A percentile compares a stretch with the other conserved stretches of the same genome.
These are phyloP conservation scores for Nipponacmea schrenckii DNA, from an alignment of 2,888 invertebrate species.

Conservation along the genomic window DNA sequence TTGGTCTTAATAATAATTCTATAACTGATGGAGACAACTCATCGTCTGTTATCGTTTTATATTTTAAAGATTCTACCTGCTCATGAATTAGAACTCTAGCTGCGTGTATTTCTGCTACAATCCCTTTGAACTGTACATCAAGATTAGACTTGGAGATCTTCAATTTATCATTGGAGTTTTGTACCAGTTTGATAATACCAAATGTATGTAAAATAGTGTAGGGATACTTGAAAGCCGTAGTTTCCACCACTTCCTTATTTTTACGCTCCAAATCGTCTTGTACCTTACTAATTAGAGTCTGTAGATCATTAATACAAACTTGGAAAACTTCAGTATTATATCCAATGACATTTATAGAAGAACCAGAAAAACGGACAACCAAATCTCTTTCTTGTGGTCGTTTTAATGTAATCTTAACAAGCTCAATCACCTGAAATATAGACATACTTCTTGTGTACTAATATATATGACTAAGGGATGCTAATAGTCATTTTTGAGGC, in stretches of 20 bases:
- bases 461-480: too few species aligned
- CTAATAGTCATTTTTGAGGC: too few species aligned
- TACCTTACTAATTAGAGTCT: background rate
- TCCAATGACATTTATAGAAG: slow-evolving; percentile 11
- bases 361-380: background rate
- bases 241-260: slow-evolving; percentile 14
- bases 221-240: background rate
- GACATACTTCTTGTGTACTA: too few species aligned
- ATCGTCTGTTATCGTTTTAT: background rate
- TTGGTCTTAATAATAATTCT: background rate
- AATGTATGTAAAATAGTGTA: background rate
- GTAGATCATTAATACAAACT: background rate
- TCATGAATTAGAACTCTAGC: slow-evolving; percentile 16
- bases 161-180: slow-evolving; percentile 1
- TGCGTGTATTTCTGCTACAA: slow-evolving; percentile 12
- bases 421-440: too few species aligned
- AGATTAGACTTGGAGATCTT: background rate
- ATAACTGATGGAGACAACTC: slow-evolving; percentile 9
- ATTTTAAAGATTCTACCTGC: background rate
- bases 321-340: background rate
- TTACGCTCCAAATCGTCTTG: slow-evolving; percentile 5
- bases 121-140: slow-evolving; percentile 6
- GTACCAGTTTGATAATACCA: slow-evolving; percentile 8
- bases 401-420: background rate
- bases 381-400: background rate